Base-by-base conservation (phyloP, 2,113 vertebrate genomes). In the Gambusia holbrooki region DNA sequence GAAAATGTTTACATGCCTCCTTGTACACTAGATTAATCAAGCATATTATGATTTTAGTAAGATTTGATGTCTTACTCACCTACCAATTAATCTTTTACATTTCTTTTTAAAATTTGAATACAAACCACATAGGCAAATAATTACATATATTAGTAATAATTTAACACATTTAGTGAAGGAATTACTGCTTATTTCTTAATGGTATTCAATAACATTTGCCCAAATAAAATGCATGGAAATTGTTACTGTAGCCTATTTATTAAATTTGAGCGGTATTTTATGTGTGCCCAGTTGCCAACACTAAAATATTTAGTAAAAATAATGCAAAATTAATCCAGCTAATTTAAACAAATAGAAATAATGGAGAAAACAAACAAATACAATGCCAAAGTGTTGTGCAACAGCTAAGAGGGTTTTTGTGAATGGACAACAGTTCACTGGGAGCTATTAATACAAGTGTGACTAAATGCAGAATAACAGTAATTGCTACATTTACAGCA, bases 361-460 rank as follows among this genome's bases (percentile, higher is more conserved):
- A 58, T 58, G 10, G 51, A 84, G 22, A 54, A 68, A 63, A 64
- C 29, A 13, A 48, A 17, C 2, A 60, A 74, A 58, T n/a, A 58
- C n/a, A 58, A 58, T 58, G 51, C 22, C 3, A n/a, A 58, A 58
- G 17, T 8, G 51, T n/a, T 25, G 19, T 58, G 51, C 25, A 78
- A 33, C 32, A 68, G 17, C 60, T 77, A 61, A 13, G 40, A 37
- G 25, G 9, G 8, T 37, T 73, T 35, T 61, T 22, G 67, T 69
- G 37, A 63, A 66, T 63, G 62, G 28, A 33, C n/a, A 58, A 29
- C 27, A 2, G 66, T 60, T 51, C 32, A 63, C 58, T 62, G 58
- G 11, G 54, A 79, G 17, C 66, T 79, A 54, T 64, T 79, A 19
- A 62, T 45, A n/a, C 51, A 2, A 10, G 40, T 66, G 69, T 68